These are phyloP conservation scores for Brachionus calyciflorus DNA, from an alignment of 1,140 invertebrate genomes.

Conservation along the genomic window DNA sequence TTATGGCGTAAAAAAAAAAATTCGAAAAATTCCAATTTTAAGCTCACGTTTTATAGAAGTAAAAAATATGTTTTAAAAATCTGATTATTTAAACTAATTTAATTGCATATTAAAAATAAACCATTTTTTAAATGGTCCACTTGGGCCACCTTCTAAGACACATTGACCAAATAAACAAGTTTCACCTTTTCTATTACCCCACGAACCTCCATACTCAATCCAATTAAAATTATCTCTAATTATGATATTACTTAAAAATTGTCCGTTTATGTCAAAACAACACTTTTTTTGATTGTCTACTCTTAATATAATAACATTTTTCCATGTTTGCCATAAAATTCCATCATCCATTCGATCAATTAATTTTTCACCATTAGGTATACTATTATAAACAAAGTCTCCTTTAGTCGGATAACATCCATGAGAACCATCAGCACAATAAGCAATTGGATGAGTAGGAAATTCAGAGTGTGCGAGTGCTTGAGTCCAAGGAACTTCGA, in stretches of 20 bases:
- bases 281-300: constrained; percentile 14
- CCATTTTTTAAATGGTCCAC: constrained; percentile 25
- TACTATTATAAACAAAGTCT: constrained; percentile 12
- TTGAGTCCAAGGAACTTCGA: not conserved
- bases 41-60: too few species aligned
- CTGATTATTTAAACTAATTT: not conserved
- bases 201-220: constrained; percentile 2
- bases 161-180: constrained; percentile 31
- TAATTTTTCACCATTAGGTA: constrained; percentile 12
- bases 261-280: constrained; percentile 1
- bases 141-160: constrained; percentile 39
- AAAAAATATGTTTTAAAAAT: too few species aligned
- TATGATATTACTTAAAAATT: constrained; percentile 4
- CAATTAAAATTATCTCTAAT: constrained; percentile 27
- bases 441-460: constrained; percentile 17
- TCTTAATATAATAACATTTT: constrained; percentile 18
- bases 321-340: constrained; percentile 19
- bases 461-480: not conserved
- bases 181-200: constrained; percentile 12
- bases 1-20: too few species aligned
- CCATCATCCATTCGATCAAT: not conserved
- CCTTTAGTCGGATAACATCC: constrained; percentile 30
- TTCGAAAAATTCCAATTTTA: too few species aligned
- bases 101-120: constrained; percentile 4
- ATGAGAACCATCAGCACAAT: constrained; percentile 8